Conservation (phyloP, 1,140 invertebrate genomes). For the Caenorhabditis briggsae region DNA sequence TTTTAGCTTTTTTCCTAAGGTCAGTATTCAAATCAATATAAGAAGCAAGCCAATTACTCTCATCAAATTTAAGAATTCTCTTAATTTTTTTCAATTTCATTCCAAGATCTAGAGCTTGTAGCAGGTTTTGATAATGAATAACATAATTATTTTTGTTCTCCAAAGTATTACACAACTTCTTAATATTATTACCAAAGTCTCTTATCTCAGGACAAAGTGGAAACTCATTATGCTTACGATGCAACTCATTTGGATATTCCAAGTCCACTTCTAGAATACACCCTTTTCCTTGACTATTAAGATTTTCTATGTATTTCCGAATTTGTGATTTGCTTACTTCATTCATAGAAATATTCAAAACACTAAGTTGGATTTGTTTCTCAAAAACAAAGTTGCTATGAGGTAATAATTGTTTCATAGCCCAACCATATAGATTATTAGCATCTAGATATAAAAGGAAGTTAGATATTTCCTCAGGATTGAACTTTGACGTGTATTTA, state of each 20-base stretch:
- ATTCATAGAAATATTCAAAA: not conserved
- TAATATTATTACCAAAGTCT: constrained; percentile 32
- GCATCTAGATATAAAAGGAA: constrained; percentile 71
- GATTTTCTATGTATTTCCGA: constrained; percentile 57
- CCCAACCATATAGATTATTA: constrained; percentile 71
- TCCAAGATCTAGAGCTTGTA: constrained; percentile 79
- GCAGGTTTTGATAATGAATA: constrained; percentile 80
- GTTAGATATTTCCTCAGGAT: constrained; percentile 62
- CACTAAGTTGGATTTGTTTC: not conserved
- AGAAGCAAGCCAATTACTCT: constrained; percentile 80
- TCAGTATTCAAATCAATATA: too few relatives aligned
- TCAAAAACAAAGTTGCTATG: constrained; percentile 61
- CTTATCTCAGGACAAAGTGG: constrained; percentile 78
- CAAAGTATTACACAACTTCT: constrained; percentile 73
- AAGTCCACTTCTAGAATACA: too few relatives aligned
- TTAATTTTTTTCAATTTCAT: constrained; percentile 80
- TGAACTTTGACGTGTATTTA: not conserved
- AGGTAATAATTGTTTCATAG: constrained; percentile 60
- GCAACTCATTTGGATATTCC: constrained; percentile 69
- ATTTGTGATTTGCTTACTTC: not conserved
- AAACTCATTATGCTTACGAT: constrained; percentile 78
- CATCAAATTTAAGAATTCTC: constrained; percentile 79
- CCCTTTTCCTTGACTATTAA: constrained; percentile 71
- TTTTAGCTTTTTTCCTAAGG: too few relatives aligned
- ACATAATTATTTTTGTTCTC: constrained; percentile 79